Evolutionary conservation across 2,888 invertebrate genomes (phyloP), one percentile per base, ranked within the genome.

Genomic region (Campopleginae sp.): DNA sequence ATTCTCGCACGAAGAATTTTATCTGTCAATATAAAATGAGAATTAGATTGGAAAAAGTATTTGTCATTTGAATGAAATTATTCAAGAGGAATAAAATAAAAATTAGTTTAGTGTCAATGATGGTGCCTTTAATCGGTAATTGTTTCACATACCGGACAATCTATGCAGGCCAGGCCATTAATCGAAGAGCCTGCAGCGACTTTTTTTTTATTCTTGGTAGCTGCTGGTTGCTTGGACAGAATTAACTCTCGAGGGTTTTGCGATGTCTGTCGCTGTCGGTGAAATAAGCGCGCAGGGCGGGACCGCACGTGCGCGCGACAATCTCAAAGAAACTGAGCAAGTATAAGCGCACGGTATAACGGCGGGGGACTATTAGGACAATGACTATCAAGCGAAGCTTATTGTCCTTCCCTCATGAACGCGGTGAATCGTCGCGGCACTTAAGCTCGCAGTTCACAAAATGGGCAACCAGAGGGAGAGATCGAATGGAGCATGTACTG

Each of bases 351-450:
- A 79, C 65, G 65, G 44, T 80, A 85, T 77, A 77, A 70, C 86
- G 58, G 75, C 79, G 63, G 27, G 61, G 82, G 77, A 84, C 84
- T 83, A 86, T 90, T 91, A 91, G 89, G 86, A 92, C 92, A 92
- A 92, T 91, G 90, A 93, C 92, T 90, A 93, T 93, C 93, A 91
- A 91, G 88, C 87, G 86, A 86, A 86, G 89, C 92, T 91, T 92
- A 93, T 93, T 93, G 92, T 93, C 91, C 92, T 93, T 93, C 92
- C 90, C 90, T 93, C 92, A 92, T 90, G 89, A 88, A 89, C 88
- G 88, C 90, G 88, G 88, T 74, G 58, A 61, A 66, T 81, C 80
- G 68, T 72, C 65, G 58, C 74, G 79, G 80, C 68, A 58, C 80
- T 80, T 74, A 74, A 71, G 27, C 31, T 54, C 80, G 31, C 44